Conservation (phyloP, 2,797 vertebrate genomes). For the Phrynocephalus guinanensis region DNA sequence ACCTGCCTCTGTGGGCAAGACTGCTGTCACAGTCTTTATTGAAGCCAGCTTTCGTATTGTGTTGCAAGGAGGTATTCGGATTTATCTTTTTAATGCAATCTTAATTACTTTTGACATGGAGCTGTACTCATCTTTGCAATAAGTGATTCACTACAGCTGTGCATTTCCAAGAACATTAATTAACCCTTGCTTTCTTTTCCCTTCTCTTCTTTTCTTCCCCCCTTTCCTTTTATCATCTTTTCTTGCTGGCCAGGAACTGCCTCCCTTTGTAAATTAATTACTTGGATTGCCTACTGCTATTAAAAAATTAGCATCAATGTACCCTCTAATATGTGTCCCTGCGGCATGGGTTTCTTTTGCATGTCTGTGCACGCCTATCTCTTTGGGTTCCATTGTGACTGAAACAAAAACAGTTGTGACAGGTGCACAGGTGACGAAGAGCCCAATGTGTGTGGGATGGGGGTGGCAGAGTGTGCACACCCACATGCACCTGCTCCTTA, state of each 20-base stretch:
- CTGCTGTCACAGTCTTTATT: neutral
- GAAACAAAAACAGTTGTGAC: too few species aligned
- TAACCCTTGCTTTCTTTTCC: neutral
- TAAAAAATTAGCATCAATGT: neutral
- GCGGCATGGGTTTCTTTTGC: too few species aligned
- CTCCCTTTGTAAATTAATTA: neutral
- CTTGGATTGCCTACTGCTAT: neutral
- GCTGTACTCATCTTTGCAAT: neutral
- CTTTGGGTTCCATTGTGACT: too few species aligned
- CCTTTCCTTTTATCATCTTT: neutral
- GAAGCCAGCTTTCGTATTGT: neutral
- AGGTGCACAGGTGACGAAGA: too few species aligned
- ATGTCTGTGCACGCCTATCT: too few species aligned
- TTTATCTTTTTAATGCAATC: neutral
- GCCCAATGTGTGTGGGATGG: too few species aligned
- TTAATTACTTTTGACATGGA: neutral
- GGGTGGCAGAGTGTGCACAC: too few species aligned
- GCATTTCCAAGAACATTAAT: neutral
- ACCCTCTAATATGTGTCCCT: too few species aligned
- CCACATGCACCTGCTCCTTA: too few species aligned
- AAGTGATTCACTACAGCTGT: neutral
- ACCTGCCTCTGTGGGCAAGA: neutral
- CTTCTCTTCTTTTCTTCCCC: neutral
- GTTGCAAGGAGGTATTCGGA: neutral
- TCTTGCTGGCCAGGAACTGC: neutral